Base-by-base conservation (phyloP, 2,113 vertebrate genomes). In the Carollia perspicillata region DNA sequence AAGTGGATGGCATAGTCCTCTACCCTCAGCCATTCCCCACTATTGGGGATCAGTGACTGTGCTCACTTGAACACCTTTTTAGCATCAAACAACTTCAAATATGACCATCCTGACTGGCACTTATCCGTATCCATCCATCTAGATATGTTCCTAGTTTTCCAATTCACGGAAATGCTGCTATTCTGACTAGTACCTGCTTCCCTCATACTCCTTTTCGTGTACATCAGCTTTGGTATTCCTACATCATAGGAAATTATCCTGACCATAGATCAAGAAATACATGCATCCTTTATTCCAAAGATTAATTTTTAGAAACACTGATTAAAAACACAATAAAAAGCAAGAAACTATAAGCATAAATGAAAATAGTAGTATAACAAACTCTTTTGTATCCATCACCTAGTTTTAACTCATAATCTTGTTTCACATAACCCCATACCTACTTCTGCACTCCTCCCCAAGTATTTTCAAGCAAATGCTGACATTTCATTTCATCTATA, bases 391-490 rank as follows among this genome's bases (percentile, higher is more conserved):
- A 58, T 85, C 44, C 11, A 74, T 90, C 66, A 44, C 16, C 18
- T 68, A 90, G 14, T 18, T 93, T 89, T 53, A 71, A 78, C 5
- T 68, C 68, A 69, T 69, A 44, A 60, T 93, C 42, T 81, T 93
- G 35, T 75, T 75, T 75, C 47, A 35, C 68, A 7, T 89, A 35
- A 68, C 16, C 49, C 17, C 60, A 47, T 17, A 12, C 18, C 16
- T 12, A 68, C 28, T 65, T 65, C 30, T 17, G 44, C 40, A 68
- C 33, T 23, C 28, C 77, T 37, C 42, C 30, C 40, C 28, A 44
- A 96, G 47, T 89, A 47, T 40, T 75, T 79, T 92, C 47, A 92
- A 84, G 20, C 33, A 81, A 68, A 89, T 75, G 89, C 42, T 58
- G 33, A 28, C 66, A 68, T 89, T 86, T 71, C 13, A 66, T 84